phyloP scores from a whole-genome alignment of 2,888 invertebrate species.

The Petrolisthes cinctipes region DNA sequence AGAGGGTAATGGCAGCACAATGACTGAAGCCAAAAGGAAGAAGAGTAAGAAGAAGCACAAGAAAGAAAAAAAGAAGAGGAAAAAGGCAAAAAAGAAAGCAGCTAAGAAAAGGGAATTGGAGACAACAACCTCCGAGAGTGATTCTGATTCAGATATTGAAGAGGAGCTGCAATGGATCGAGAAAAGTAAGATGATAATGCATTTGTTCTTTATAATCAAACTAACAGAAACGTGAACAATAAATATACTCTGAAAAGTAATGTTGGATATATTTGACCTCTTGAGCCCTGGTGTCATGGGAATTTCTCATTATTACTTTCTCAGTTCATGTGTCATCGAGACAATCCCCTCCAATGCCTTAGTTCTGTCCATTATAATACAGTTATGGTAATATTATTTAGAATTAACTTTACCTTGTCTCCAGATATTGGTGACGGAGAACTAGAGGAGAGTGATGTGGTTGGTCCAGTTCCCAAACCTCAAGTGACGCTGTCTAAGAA shows the following conservation, averaged over 20 bases:
- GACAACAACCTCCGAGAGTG: constrained; percentile 52
- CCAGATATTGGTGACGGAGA: constrained; percentile 50
- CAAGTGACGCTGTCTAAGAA: constrained; percentile 80
- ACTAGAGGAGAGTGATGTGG: constrained; percentile 71
- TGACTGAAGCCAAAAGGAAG: constrained; percentile 66
- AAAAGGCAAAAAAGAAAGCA: constrained; percentile 67
- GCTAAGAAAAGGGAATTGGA: constrained; percentile 67
- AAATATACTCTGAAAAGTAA: no score
- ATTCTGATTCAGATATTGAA: constrained; percentile 62
- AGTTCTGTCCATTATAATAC: no score
- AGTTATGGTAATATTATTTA: neutral
- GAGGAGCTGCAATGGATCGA: constrained; percentile 63
- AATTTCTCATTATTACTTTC: no score
- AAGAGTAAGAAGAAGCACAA: constrained; percentile 67
- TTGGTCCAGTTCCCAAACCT: constrained; percentile 81
- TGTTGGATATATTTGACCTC: no score
- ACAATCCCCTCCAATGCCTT: no score
- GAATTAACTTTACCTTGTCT: neutral
- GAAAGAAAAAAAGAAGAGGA: constrained; percentile 66
- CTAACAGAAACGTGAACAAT: no score
- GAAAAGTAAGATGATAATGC: constrained; percentile 49
- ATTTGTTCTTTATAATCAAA: no score
- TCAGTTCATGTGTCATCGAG: no score
- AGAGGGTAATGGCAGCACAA: constrained; percentile 53
- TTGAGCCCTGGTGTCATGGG: no score